Percentiles rank a stretch among this genome's conserved stretches.
These are phyloP conservation scores for Puffinus mauretanicus DNA, from an alignment of 2,113 vertebrate species.

Conservation along the genomic window DNA sequence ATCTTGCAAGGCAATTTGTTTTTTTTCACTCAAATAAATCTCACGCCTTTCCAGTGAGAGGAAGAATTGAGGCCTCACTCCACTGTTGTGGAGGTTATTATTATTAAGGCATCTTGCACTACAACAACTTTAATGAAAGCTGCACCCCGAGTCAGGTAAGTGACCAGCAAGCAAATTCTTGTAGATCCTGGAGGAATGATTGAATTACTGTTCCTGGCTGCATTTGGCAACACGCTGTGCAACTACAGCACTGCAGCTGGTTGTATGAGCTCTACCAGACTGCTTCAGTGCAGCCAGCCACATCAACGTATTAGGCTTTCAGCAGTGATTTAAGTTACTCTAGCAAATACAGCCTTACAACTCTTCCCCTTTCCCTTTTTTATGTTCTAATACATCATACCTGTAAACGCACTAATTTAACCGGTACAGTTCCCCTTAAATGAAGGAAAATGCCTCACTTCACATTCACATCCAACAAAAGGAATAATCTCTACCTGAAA, in stretches of 20 bases:
- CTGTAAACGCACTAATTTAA: background rate
- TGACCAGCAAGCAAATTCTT: background rate
- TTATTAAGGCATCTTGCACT: background rate
- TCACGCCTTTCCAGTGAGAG: background rate
- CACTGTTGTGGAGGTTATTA: background rate
- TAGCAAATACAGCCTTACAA: background rate
- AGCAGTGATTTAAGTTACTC: background rate
- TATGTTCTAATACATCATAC: background rate
- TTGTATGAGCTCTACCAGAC: background rate
- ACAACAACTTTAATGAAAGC: background rate
- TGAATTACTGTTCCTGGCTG: background rate
- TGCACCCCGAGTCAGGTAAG: background rate
- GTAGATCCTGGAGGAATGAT: background rate
- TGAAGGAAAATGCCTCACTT: background rate
- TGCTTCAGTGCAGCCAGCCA: background rate
- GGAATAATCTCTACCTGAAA: background rate
- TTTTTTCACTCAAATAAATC: background rate
- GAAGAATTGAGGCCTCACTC: rapidly evolving
- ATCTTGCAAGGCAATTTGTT: background rate
- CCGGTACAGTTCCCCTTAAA: background rate
- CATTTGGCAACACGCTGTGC: background rate
- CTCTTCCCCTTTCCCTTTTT: background rate
- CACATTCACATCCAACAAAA: background rate
- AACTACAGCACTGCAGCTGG: background rate
- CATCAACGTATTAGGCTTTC: background rate